A percentile compares a stretch with the other conserved stretches of the same genome.
These are phyloP conservation scores for Triplophysa siluroides DNA, from an alignment of 2,113 vertebrate genomes.

Conservation along the genomic window DNA sequence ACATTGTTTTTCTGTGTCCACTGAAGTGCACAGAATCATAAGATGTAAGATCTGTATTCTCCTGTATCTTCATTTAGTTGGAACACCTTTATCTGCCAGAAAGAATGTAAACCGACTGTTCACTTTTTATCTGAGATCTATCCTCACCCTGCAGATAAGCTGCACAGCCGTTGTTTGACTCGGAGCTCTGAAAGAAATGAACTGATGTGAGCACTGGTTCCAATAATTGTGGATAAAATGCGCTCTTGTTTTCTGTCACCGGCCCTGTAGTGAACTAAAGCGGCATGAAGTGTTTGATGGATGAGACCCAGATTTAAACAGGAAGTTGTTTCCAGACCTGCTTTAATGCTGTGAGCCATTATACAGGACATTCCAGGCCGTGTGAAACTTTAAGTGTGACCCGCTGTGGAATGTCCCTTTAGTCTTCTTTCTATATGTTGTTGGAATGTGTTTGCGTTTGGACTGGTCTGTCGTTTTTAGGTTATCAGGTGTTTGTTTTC, in stretches of 20 bases:
- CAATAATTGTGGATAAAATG: slow-evolving; percentile 38
- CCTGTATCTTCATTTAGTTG: neutral
- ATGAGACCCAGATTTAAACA: slow-evolving; percentile 17
- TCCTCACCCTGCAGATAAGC: slow-evolving; percentile 41
- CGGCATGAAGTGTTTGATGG: neutral
- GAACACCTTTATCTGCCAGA: slow-evolving; percentile 29
- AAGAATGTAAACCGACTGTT: slow-evolving; percentile 45
- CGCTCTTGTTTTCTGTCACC: neutral
- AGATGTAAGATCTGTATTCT: neutral
- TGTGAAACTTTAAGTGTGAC: slow-evolving; percentile 1
- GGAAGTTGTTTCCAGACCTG: slow-evolving; percentile 23
- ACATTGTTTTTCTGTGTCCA: neutral
- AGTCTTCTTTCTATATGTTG: too few species aligned
- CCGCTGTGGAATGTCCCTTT: slow-evolving; percentile 3
- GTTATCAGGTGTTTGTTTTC: neutral
- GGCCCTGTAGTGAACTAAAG: neutral
- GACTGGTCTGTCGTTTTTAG: too few species aligned
- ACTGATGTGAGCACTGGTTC: neutral
- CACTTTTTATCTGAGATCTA: slow-evolving; percentile 51
- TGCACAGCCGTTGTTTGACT: slow-evolving; percentile 27
- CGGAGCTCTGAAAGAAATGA: neutral
- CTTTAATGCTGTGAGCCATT: neutral
- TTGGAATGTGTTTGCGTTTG: neutral
- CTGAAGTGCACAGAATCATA: neutral
- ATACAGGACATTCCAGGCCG: neutral